Base-by-base conservation (phyloP, 2,888 invertebrate genomes). In the Stenurella melanura region DNA sequence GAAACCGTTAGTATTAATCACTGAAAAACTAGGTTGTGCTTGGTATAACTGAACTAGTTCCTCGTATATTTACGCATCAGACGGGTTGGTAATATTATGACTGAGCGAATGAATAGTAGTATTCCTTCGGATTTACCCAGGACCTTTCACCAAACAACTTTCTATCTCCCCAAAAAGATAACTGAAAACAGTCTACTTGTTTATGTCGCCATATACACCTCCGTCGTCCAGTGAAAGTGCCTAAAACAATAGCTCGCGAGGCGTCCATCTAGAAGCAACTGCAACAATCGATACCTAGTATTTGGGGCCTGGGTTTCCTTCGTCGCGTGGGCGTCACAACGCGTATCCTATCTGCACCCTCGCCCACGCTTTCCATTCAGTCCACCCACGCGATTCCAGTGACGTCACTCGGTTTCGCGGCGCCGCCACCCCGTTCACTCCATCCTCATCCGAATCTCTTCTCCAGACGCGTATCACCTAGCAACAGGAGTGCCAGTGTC, bases 371-470 rank as follows among this genome's bases (percentile, higher is more conserved):
- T 56, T 60, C 71, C 83, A 86, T 89, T 90, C 85, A 85, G 78
- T 73, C 67, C 83, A 76, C 83, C 78, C 89, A 90, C 91, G 92
- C 91, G 90, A 89, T 88, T 83, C 85, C 83, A 82, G 89, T 92
- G 92, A 92, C 93, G 92, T 93, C 92, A 92, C 89, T 90, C 91
- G 84, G 83, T 85, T 88, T 88, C 89, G 88, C 88, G 89, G 87
- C 88, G 89, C 87, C 87, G 81, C 84, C 85, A 85, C 85, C 74
- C 74, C 74, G 74, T 38, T 30, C 63, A n/a, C 15, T 10, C 21
- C 50, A n/a, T 21, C 63, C 26, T n/a, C 21, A 26, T 61, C 30
- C 63, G 34, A 15, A 18, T 34, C 50, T 38, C 67, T 42, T 17
- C 30, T 57, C 70, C 70, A 72, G 72, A 75, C 78, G 61, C 69